Conservation (phyloP, 2,888 invertebrate species). For the Willowsia nigromaculata region DNA sequence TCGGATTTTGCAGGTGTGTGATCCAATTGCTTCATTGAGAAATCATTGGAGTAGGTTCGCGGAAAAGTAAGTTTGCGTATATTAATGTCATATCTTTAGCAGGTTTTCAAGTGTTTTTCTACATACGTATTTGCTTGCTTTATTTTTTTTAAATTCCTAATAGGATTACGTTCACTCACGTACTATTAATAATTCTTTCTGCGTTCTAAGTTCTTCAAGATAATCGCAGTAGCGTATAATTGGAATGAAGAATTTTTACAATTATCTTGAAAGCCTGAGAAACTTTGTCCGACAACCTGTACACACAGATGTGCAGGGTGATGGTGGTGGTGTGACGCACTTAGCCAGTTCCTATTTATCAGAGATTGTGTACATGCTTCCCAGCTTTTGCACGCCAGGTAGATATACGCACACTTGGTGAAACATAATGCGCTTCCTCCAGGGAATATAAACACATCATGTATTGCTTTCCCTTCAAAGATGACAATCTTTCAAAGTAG, state of each 20-base stretch:
- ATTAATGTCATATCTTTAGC: neutral
- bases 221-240: neutral
- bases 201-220: neutral
- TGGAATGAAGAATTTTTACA: neutral
- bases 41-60: neutral
- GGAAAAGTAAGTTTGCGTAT: neutral
- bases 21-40: neutral
- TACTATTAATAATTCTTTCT: neutral
- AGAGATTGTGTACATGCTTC: no score
- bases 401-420: neutral
- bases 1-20: neutral
- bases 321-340: neutral
- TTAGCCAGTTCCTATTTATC: no score
- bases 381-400: neutral
- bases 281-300: neutral
- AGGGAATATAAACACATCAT: no score
- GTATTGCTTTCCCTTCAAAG: no score
- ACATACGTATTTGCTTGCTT: no score
- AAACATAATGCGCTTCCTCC: neutral
- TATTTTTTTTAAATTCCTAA: neutral
- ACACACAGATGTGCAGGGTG: neutral
- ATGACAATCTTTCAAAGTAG: no score
- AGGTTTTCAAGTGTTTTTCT: neutral
- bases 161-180: conserved; percentile 10
- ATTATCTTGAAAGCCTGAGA: neutral